Evolutionary conservation across 1,140 invertebrate species (phyloP).

Genomic region (Asobara japonica): DNA sequence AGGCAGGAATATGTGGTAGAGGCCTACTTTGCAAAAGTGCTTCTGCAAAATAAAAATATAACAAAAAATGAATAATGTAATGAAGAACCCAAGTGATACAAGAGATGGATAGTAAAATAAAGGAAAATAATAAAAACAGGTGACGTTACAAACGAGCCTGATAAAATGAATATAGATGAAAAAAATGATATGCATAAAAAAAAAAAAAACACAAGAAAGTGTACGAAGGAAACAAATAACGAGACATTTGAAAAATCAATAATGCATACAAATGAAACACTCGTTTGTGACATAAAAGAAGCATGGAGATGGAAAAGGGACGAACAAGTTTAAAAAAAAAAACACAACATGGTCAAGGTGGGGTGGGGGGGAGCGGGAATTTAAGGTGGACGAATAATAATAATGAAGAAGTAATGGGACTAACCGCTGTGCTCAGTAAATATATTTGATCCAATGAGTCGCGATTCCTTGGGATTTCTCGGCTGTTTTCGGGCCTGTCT

Average conservation of each 20-base stretch:
- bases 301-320: conserved; percentile 8
- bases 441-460: conserved; percentile 84
- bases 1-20: conserved; percentile 85
- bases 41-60: conserved; percentile 74
- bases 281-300: conserved; percentile 13
- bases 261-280: conserved; percentile 24
- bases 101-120: conserved; percentile 15
- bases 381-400: conserved; percentile 27
- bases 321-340: background rate
- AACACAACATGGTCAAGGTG: background rate
- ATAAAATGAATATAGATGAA: conserved; percentile 18
- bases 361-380: background rate
- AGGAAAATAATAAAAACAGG: conserved; percentile 26
- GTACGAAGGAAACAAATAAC: conserved; percentile 17
- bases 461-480: conserved; percentile 78
- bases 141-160: no score
- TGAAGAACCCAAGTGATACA: no score
- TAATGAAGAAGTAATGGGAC: conserved; percentile 40
- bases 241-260: conserved; percentile 20
- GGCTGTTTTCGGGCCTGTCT: conserved; percentile 76
- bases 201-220: conserved; percentile 25
- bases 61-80: conserved; percentile 33
- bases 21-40: conserved; percentile 90
- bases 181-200: conserved; percentile 2
- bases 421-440: conserved; percentile 91